A percentile compares a stretch with the other conserved stretches of the same genome.
Conservation (phyloP, 2,888 invertebrate genomes). For the Chromoteleia sp. region DNA sequence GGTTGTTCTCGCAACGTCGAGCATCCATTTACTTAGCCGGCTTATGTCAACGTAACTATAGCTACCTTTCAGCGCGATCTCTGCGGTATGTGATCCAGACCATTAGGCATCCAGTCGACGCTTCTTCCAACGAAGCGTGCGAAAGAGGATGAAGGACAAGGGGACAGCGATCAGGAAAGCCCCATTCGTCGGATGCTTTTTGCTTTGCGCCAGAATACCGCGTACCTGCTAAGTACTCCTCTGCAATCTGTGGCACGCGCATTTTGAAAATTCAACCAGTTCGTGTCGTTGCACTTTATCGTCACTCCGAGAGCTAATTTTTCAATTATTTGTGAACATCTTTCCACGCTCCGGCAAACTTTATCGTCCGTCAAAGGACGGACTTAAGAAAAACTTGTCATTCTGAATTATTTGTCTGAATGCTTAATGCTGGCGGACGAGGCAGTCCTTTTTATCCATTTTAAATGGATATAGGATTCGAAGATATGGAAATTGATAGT, state of each 20-base stretch:
- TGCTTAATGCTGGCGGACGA: too few relatives aligned
- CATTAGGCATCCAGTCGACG: constrained; percentile 79
- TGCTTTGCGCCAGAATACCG: constrained; percentile 64
- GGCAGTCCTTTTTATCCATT: too few relatives aligned
- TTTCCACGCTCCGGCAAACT: constrained; percentile 29
- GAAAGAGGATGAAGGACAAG: constrained; percentile 75
- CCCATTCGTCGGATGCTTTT: constrained; percentile 72
- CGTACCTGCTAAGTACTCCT: constrained; percentile 79
- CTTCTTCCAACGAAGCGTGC: constrained; percentile 72
- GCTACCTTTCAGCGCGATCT: constrained; percentile 75
- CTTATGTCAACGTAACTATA: constrained; percentile 66
- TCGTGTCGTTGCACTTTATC: constrained; percentile 70
- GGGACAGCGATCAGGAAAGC: constrained; percentile 68
- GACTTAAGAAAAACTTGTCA: constrained; percentile 12
- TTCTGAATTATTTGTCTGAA: constrained; percentile 28
- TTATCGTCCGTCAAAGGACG: constrained; percentile 15
- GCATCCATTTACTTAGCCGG: constrained; percentile 68
- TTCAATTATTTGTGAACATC: constrained; percentile 62
- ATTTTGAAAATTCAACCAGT: constrained; percentile 78
- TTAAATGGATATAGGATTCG: too few relatives aligned
- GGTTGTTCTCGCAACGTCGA: constrained; percentile 65
- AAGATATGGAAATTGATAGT: too few relatives aligned
- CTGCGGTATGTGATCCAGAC: constrained; percentile 81
- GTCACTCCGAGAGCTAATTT: constrained; percentile 52
- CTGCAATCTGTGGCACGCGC: constrained; percentile 82